These are phyloP conservation scores for Leptodactylus fallax DNA, from an alignment of 2,797 vertebrate genomes.

Conservation along the genomic window DNA sequence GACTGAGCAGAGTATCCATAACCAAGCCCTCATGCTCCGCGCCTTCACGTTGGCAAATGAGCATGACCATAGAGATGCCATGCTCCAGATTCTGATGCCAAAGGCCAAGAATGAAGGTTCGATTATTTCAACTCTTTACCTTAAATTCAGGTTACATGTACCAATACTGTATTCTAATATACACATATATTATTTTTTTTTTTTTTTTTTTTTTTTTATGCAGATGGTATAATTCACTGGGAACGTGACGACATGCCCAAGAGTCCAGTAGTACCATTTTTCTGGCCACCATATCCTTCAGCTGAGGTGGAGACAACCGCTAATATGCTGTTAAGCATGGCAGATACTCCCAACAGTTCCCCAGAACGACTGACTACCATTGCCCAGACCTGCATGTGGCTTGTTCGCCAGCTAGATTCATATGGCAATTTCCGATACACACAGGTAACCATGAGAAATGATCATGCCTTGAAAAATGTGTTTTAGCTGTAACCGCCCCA, in stretches of 20 bases:
- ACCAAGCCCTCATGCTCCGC: conserved; percentile 70
- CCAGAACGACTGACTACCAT: conserved; percentile 66
- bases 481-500: not conserved
- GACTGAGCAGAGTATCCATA: conserved; percentile 61
- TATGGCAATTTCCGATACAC: conserved; percentile 79
- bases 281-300: conserved; percentile 59
- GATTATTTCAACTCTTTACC: not conserved
- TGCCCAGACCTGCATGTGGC: conserved; percentile 68
- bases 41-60: conserved; percentile 70
- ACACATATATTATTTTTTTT: too few species aligned
- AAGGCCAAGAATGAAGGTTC: not conserved
- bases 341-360: conserved; percentile 69
- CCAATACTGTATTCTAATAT: not conserved
- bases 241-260: not conserved
- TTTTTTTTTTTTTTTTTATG: not conserved
- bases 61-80: conserved; percentile 50
- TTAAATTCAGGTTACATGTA: not conserved
- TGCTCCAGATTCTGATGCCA: conserved; percentile 17
- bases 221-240: conserved; percentile 32
- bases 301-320: conserved; percentile 85
- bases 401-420: conserved; percentile 76
- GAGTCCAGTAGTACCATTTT: not conserved
- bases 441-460: conserved; percentile 66
- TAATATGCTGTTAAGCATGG: conserved; percentile 80
- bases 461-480: not conserved